Evolutionary conservation across 2,113 vertebrate species (phyloP), one percentile per base, ranked within the genome.

Genomic region (Neotoma lepida): DNA sequence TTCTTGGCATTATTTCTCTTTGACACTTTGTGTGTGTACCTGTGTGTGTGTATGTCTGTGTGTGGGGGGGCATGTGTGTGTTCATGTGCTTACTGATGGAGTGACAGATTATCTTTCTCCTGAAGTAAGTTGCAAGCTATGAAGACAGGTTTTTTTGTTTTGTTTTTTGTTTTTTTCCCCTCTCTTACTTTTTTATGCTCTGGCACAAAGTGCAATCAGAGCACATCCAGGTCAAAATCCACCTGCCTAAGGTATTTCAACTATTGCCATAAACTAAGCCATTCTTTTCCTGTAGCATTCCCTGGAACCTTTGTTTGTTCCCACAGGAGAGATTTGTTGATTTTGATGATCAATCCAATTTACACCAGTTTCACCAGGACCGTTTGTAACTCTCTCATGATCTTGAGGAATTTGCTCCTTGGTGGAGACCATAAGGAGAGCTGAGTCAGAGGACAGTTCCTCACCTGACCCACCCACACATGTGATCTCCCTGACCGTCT

Each of bases 321-420:
- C 63, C 44, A 46, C 15, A 82, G 76, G 30, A 88, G 28, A 44
- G 18, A 41, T 49, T 80, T 68, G 28, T 71, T 92, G 95, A 39
- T 91, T 93, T 84, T 89, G 73, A 63, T 78, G 35, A 90, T 86
- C 88, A 91, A 39, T 49, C 81, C 66, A 54, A 77, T 56, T 86
- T 64, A 76, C 51, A 91, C 74, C 58, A 54, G 49, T 63, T 96
- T 91, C 71, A 93, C 88, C 51, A 88, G 80, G 41, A 90, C 49
- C 51, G 22, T 54, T 63, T 92, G 14, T 88, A 49, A 24, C 58
- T 90, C 41, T 93, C 63, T 92, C 71, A 80, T 3, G 51, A 82
- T 73, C 76, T 71, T 91, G 85, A 88, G 92, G 95, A 95, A 94
- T 95, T 93, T 93, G 88, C 80, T 94, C 35, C 71, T n/a, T 44